Conservation (phyloP, 2,888 invertebrate genomes). For the Dicranocentrus wangi region DNA sequence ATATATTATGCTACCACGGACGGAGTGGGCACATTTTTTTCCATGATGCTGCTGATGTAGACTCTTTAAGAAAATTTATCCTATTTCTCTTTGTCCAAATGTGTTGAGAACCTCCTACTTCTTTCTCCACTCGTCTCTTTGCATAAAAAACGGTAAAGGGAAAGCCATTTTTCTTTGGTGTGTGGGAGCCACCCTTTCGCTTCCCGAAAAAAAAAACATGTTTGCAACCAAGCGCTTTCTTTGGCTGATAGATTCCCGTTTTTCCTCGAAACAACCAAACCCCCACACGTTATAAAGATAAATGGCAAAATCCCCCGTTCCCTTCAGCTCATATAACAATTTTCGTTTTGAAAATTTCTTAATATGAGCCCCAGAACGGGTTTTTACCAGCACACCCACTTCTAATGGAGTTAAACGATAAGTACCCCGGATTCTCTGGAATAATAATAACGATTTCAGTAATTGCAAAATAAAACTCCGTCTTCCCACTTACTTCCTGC, state of each 20-base stretch:
- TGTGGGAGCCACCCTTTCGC: constrained; percentile 34
- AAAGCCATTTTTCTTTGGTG: constrained; percentile 40
- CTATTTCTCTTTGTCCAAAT: constrained; percentile 27
- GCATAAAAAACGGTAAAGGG: constrained; percentile 15
- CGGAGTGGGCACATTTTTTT: not conserved
- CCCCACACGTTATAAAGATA: not conserved
- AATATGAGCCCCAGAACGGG: no score
- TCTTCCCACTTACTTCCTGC: no score
- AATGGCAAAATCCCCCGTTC: no score
- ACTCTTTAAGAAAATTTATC: constrained; percentile 17
- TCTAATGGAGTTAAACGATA: no score
- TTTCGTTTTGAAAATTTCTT: no score
- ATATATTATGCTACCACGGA: not conserved
- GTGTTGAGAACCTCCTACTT: constrained; percentile 35
- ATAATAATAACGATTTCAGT: no score
- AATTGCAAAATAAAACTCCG: no score
- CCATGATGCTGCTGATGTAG: constrained; percentile 19
- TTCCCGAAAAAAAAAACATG: not conserved
- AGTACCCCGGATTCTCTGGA: no score
- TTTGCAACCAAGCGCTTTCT: constrained; percentile 7
- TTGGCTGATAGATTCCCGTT: constrained; percentile 14
- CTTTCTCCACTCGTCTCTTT: constrained; percentile 21
- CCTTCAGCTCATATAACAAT: no score
- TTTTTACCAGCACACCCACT: no score
- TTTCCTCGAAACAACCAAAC: not conserved